Percentiles rank a stretch among this genome's conserved stretches.
phyloP scores from a whole-genome alignment of 2,797 vertebrate genomes.

The Notolabrus celidotus region DNA sequence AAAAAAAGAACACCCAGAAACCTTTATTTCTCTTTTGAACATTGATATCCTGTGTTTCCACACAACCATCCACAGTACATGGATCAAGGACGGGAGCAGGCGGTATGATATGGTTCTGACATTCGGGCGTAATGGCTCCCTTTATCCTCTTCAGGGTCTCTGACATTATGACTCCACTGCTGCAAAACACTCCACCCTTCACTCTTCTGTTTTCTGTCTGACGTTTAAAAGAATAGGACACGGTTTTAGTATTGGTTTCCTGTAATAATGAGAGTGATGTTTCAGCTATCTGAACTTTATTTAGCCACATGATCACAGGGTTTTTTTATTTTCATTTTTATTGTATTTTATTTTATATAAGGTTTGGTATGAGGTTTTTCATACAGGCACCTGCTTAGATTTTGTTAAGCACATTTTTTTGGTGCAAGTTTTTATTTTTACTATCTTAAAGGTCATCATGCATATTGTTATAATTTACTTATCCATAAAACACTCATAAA shows the following conservation, averaged over 20 bases:
- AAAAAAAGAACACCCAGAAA: slow-evolving; percentile 19
- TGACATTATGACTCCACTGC: slow-evolving; percentile 28
- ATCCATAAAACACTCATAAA: slow-evolving; percentile 56
- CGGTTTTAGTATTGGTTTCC: slow-evolving; percentile 2
- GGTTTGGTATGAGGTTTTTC: slow-evolving; percentile 60
- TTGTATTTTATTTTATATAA: slow-evolving; percentile 30
- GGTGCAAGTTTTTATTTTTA: slow-evolving; percentile 66
- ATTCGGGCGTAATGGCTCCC: slow-evolving; percentile 27
- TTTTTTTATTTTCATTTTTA: slow-evolving; percentile 35
- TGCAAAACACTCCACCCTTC: slow-evolving; percentile 28
- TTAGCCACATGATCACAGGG: slow-evolving; percentile 58
- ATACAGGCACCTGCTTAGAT: slow-evolving; percentile 52
- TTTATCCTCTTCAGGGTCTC: slow-evolving; percentile 29
- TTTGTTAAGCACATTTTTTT: slow-evolving; percentile 61
- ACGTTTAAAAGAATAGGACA: background rate
- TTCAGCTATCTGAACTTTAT: slow-evolving; percentile 47
- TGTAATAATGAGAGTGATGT: slow-evolving; percentile 3
- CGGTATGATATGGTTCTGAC: slow-evolving; percentile 52
- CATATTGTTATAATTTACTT: slow-evolving; percentile 73
- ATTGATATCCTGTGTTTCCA: slow-evolving; percentile 43
- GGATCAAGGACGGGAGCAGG: slow-evolving; percentile 52
- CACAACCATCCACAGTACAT: slow-evolving; percentile 21
- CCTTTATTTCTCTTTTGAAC: slow-evolving; percentile 47
- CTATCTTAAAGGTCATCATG: slow-evolving; percentile 58
- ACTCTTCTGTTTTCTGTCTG: slow-evolving; percentile 15